Percentiles rank a stretch among this genome's conserved stretches.
These are phyloP conservation scores for Gambelia wislizenii DNA, from an alignment of 2,797 vertebrate genomes.

Conservation along the genomic window DNA sequence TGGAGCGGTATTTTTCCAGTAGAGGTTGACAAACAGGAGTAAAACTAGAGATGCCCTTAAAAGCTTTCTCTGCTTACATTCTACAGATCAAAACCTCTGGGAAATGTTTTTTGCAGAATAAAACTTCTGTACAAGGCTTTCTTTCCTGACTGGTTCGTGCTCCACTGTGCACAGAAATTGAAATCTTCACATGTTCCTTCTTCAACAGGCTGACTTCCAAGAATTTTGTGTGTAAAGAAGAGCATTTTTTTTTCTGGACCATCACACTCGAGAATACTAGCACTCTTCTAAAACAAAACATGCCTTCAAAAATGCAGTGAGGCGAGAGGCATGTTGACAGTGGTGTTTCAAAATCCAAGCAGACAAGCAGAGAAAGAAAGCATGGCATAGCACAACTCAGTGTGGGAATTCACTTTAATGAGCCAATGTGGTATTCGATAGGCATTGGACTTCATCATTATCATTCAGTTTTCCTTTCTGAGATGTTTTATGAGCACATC, in stretches of 20 bases:
- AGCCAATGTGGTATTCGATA: not conserved
- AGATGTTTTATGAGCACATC: not conserved
- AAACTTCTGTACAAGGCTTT: not conserved
- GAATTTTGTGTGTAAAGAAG: not conserved
- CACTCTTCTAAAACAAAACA: not conserved
- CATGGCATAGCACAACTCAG: not conserved
- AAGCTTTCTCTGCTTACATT: not conserved
- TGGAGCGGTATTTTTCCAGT: not conserved
- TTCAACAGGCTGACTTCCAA: not conserved
- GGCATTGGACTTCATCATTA: too few relatives aligned
- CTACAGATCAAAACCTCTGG: too few relatives aligned
- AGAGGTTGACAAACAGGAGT: not conserved
- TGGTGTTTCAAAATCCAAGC: not conserved
- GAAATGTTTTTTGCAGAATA: not conserved
- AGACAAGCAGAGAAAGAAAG: not conserved
- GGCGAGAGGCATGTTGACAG: slow-evolving; percentile 2
- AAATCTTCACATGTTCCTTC: not conserved
- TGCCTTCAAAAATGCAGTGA: not conserved
- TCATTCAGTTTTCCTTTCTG: not conserved
- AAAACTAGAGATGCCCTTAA: not conserved
- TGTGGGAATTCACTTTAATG: not conserved
- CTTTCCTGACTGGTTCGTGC: not conserved
- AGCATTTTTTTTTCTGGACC: not conserved
- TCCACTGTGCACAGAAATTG: not conserved
- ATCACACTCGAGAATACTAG: not conserved